Evolutionary conservation across 2,113 vertebrate genomes (phyloP).

Genomic region (Engystomops pustulosus): DNA sequence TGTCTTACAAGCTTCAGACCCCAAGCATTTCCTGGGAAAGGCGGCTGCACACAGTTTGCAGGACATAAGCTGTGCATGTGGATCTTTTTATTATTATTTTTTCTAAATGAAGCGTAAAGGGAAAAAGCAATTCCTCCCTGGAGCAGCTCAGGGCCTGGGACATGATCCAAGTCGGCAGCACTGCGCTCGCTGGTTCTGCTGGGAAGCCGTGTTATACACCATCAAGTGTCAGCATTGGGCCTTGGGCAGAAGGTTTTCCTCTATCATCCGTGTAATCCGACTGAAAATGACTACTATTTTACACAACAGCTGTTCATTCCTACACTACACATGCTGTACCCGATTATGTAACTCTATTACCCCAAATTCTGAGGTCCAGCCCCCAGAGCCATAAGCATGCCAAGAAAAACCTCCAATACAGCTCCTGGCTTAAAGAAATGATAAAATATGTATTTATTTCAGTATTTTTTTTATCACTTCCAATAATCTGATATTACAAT

Average conservation of each 20-base stretch:
- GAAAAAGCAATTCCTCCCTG: constrained; percentile 32
- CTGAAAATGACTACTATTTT: background rate
- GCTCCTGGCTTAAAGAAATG: too few species aligned
- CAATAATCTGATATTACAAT: too few species aligned
- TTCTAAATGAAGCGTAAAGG: constrained; percentile 54
- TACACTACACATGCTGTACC: background rate
- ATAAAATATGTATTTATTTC: too few species aligned
- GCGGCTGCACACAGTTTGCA: background rate
- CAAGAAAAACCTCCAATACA: too few species aligned
- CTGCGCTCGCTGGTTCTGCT: background rate
- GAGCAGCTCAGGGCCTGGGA: constrained; percentile 16
- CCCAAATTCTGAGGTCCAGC: background rate
- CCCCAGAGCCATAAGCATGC: too few species aligned
- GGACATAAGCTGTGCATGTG: constrained; percentile 34
- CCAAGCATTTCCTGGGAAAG: constrained; percentile 45
- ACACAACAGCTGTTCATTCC: background rate
- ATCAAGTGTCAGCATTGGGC: background rate
- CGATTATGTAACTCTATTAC: background rate
- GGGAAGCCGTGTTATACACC: background rate
- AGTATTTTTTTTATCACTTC: too few species aligned
- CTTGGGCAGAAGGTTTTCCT: background rate
- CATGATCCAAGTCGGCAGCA: constrained; percentile 36
- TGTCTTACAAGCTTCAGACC: constrained; percentile 34
- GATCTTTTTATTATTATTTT: constrained; percentile 49
- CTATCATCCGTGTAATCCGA: too few species aligned